Percentiles rank a stretch among this genome's conserved stretches.
Conservation (phyloP, 2,888 invertebrate species). For the Oligia strigilis region DNA sequence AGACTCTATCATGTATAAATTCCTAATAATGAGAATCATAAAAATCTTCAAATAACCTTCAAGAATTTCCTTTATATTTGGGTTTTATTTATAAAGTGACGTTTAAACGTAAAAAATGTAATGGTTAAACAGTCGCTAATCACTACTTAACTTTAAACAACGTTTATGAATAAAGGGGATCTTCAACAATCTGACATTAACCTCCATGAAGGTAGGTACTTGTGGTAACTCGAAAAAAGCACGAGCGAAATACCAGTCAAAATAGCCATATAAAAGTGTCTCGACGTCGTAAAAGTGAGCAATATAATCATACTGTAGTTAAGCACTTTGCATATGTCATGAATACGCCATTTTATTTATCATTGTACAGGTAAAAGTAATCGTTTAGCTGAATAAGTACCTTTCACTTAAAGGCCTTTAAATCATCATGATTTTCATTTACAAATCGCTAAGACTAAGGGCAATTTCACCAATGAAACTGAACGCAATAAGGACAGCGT, state of each 20-base stretch:
- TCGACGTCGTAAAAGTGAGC: constrained; percentile 58
- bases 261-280: constrained; percentile 64
- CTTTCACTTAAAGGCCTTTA: neutral
- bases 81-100: neutral
- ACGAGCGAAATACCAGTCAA: constrained; percentile 49
- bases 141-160: neutral
- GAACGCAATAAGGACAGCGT: neutral
- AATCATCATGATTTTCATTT: neutral
- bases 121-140: neutral
- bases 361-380: constrained; percentile 23
- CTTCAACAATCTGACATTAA: constrained; percentile 31
- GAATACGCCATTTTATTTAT: constrained; percentile 42
- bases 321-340: constrained; percentile 45
- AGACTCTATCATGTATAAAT: neutral
- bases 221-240: constrained; percentile 37
- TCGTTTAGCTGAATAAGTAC: constrained; percentile 4
- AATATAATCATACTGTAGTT: constrained; percentile 55
- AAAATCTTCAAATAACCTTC: neutral
- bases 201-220: constrained; percentile 45
- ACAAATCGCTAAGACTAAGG: neutral
- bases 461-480: neutral
- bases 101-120: neutral
- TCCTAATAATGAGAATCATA: neutral
- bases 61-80: constrained; percentile 4
- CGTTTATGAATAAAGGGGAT: neutral